phyloP scores from a whole-genome alignment of 1,140 invertebrate species.

The Hermatobates lingyangjiaoensis region DNA sequence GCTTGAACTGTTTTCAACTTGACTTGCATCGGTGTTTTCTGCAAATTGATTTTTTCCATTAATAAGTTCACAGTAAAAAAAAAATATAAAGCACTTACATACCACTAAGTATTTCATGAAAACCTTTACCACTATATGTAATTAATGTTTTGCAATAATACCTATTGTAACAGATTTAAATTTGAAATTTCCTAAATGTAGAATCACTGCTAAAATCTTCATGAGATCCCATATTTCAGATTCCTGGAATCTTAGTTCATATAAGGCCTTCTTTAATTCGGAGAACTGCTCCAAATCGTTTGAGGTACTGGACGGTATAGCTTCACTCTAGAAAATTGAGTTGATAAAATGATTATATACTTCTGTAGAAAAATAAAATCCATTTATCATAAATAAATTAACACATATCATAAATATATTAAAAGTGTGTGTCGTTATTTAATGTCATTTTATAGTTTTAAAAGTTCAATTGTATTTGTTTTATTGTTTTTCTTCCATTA shows the following conservation, averaged over 20 bases:
- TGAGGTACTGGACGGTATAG: not conserved
- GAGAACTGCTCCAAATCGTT: slow-evolving; percentile 65
- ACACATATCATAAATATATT: not conserved
- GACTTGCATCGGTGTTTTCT: no score
- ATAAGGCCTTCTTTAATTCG: slow-evolving; percentile 74
- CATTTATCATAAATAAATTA: not conserved
- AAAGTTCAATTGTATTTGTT: no score
- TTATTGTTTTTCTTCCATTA: no score
- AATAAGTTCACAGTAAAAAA: no score
- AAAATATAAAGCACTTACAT: no score
- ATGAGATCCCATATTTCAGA: slow-evolving; percentile 68
- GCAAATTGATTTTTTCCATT: no score
- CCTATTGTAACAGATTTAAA: slow-evolving; percentile 31
- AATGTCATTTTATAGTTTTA: not conserved
- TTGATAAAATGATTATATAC: not conserved
- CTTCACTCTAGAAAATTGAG: not conserved
- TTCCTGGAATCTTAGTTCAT: slow-evolving; percentile 74
- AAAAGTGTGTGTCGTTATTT: not conserved
- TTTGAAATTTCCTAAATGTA: slow-evolving; percentile 79
- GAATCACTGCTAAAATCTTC: slow-evolving; percentile 58
- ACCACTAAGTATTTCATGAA: no score
- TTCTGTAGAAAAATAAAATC: not conserved
- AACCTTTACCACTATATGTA: no score
- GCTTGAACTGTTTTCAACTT: no score
- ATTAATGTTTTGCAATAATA: no score